phyloP scores from a whole-genome alignment of 2,888 invertebrate species.

The Tetanocera ferruginea region DNA sequence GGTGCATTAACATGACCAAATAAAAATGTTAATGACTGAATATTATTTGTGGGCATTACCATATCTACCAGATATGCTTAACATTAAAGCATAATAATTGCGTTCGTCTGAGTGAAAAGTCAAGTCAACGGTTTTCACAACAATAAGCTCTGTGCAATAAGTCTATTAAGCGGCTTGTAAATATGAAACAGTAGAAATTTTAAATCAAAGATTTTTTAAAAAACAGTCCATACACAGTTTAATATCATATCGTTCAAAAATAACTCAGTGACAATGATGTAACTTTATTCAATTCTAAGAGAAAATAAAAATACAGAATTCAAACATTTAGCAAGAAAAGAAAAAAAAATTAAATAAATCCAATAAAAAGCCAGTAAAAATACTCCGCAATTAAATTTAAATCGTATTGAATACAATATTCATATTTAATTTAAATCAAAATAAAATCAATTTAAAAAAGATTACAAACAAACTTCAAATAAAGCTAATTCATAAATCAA shows the following conservation, averaged over 20 bases:
- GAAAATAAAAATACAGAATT: too few species aligned
- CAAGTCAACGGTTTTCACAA: not conserved
- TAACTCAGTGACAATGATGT: too few species aligned
- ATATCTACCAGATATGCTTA: not conserved
- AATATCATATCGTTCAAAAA: too few species aligned
- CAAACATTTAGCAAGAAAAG: too few species aligned
- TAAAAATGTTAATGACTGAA: not conserved
- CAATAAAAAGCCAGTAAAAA: too few species aligned
- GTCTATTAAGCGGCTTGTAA: not conserved
- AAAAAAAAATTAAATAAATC: too few species aligned
- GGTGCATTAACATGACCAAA: constrained; percentile 25
- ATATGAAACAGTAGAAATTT: not conserved
- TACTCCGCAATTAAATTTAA: too few species aligned
- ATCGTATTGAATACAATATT: not conserved
- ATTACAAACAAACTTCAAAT: not conserved
- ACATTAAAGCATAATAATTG: not conserved
- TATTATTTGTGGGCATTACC: not conserved
- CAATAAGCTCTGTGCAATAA: too few species aligned
- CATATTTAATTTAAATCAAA: not conserved
- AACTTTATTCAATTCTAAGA: too few species aligned
- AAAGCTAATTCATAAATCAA: not conserved
- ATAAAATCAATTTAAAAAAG: not conserved
- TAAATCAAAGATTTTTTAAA: too few species aligned
- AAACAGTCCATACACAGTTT: too few species aligned
- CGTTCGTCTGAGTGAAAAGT: not conserved